Percentiles rank a stretch among this genome's conserved stretches.
Conservation (phyloP, 2,113 vertebrate species). For the Labeo rohita region DNA sequence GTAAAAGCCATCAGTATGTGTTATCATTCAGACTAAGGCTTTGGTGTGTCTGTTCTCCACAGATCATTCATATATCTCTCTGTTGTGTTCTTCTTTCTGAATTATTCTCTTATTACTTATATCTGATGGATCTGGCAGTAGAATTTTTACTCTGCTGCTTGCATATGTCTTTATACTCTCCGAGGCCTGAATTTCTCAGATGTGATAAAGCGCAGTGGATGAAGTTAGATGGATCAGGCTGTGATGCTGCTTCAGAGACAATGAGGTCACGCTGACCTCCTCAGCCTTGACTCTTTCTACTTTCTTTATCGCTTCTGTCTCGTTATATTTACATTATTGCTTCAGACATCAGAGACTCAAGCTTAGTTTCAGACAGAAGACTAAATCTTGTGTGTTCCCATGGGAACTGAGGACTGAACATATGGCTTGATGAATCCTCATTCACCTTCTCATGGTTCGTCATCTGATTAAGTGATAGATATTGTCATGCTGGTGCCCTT, state of each 20-base stretch:
- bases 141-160: not conserved
- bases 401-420: constrained; percentile 18
- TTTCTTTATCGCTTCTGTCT: constrained; percentile 16
- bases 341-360: not conserved
- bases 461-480: constrained; percentile 5
- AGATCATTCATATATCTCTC: not conserved
- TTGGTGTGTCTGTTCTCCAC: not conserved
- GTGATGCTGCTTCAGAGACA: not conserved
- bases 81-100: constrained; percentile 18
- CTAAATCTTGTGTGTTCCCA: constrained; percentile 1
- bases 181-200: constrained; percentile 20
- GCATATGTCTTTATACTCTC: not conserved
- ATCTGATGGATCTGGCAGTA: constrained; percentile 21
- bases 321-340: constrained; percentile 21
- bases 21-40: constrained; percentile 3
- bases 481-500: no score
- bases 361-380: not conserved
- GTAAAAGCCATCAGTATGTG: constrained; percentile 12
- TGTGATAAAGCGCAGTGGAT: not conserved
- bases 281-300: not conserved
- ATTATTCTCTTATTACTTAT: constrained; percentile 20
- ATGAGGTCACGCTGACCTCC: constrained; percentile 24
- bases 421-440: not conserved
- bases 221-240: constrained; percentile 11
- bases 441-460: not conserved